A percentile compares a stretch with the other conserved stretches of the same genome.
Evolutionary conservation across 2,113 vertebrate species (phyloP).

Genomic region (Prunella himalayana): DNA sequence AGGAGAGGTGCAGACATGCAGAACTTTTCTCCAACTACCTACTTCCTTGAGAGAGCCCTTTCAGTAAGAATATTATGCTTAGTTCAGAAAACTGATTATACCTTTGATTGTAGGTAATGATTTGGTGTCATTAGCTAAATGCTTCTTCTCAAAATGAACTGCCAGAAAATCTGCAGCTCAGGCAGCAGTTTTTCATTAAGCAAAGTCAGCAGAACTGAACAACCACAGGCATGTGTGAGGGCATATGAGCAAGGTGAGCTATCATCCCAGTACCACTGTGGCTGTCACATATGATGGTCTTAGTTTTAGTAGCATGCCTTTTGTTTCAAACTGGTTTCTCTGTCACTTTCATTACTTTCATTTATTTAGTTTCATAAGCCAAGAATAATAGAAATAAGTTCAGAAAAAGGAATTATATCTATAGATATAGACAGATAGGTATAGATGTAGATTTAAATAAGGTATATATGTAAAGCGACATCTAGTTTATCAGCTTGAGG

Average conservation of each 20-base stretch:
- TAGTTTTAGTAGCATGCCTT: background rate
- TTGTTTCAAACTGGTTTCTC: background rate
- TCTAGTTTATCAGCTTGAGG: background rate
- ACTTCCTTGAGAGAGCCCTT: background rate
- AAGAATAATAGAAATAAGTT: background rate
- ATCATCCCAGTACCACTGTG: background rate
- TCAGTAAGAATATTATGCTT: background rate
- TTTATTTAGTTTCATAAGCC: background rate
- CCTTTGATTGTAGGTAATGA: background rate
- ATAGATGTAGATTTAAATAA: background rate
- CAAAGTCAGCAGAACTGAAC: background rate
- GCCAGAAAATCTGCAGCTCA: background rate
- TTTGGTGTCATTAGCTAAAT: background rate
- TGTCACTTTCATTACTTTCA: background rate
- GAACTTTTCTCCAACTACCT: background rate
- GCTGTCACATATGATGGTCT: background rate
- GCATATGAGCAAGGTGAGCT: background rate
- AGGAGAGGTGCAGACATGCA: background rate
- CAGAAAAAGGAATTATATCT: background rate
- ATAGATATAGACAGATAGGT: background rate
- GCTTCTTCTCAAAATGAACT: background rate
- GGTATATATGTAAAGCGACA: background rate
- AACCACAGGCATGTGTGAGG: background rate
- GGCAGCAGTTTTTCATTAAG: background rate
- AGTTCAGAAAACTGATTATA: background rate